phyloP scores from a whole-genome alignment of 2,113 vertebrate species.

The Nycticorax nycticorax region DNA sequence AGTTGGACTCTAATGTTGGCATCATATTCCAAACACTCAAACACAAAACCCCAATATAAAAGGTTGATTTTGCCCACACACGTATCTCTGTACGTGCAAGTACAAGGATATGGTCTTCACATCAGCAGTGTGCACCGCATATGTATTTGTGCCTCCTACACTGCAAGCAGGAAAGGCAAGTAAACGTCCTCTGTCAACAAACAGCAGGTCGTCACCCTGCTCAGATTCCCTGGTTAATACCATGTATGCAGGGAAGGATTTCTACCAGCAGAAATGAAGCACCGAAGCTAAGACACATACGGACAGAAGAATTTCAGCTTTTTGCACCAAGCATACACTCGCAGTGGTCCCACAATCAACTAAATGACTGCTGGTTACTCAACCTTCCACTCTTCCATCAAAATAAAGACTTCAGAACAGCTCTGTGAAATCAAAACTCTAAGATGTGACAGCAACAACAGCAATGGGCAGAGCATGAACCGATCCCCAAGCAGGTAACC shows the following conservation, averaged over 20 bases:
- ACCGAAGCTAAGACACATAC: fast-evolving
- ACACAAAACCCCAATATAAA: not conserved
- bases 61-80: not conserved
- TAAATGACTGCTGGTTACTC: not conserved
- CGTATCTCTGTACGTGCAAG: fast-evolving
- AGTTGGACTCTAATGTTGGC: not conserved
- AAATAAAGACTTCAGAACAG: not conserved
- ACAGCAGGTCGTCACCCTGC: not conserved
- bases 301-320: not conserved
- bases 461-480: not conserved
- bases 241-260: not conserved
- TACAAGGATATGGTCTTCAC: not conserved
- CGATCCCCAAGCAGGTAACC: not conserved
- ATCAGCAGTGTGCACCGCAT: not conserved
- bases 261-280: not conserved
- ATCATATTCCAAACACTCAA: not conserved
- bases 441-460: not conserved
- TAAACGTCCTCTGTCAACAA: not conserved
- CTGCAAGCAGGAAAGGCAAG: not conserved
- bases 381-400: not conserved
- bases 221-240: not conserved
- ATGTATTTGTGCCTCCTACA: not conserved
- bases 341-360: not conserved
- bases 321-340: not conserved
- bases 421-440: not conserved